Base-by-base conservation (phyloP, 2,888 invertebrate genomes). In the Sycophila texana region DNA sequence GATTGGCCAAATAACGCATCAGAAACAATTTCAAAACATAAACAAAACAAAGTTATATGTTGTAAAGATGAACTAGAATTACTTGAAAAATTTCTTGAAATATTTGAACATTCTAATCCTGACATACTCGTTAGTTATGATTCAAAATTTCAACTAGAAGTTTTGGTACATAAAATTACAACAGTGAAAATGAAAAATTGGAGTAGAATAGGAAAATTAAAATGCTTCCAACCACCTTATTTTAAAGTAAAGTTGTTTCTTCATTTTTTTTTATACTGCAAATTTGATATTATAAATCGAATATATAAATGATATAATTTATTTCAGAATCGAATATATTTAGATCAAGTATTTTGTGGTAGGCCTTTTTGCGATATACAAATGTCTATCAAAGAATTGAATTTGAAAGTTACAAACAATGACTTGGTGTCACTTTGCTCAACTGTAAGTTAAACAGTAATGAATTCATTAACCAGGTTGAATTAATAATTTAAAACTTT, bases 81-180 rank as follows among this genome's bases (percentile, higher is more conserved):
- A 14, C 91, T 99, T 0, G 96, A 95, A 86, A 95, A 94, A 90
- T 95, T 99, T 83, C 92, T 99, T 86, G 95, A 95, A 0, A 95
- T 96, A 87, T 94, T 99, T 84, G 94, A 95, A 89, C 95, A 94
- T 86, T 91, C 96, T 73, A 99, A 99, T 87, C 97, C 99, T 0
- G 99, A 99, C 91, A 91, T 99, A 51, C 94, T 99, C 63, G 94
- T 99, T 3, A 98, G 99, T 0, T 98, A 98, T 87, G 99, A 99
- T 89, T 93, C 95, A 86, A 96, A 96, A 53, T 98, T 96, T 89
- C 39, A 63, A 18, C 39, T 63, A 3, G 63, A 63, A 2, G 39
- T 63, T 12, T 39, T 63, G 10, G 39, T 39, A 10, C 30, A 39
- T 10, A 26, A 39, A 18, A 30, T 63, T 14, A 10, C 16, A 16